phyloP scores from a whole-genome alignment of 2,888 invertebrate species.

The Plebejus melissa region DNA sequence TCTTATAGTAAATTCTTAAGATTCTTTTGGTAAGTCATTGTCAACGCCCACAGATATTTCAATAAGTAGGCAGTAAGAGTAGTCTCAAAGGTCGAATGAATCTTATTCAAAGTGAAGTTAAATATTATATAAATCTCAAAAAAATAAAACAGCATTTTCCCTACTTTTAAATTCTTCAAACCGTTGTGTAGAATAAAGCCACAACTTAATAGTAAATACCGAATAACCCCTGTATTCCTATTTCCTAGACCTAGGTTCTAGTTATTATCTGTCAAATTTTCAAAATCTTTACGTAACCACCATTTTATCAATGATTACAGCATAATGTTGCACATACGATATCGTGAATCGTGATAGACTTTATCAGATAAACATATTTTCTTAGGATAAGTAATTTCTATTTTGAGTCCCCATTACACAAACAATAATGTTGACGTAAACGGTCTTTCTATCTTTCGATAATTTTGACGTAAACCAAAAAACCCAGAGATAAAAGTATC shows the following conservation, averaged over 20 bases:
- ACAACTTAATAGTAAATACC: too few relatives aligned
- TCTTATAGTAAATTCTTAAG: background rate
- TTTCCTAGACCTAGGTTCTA: too few relatives aligned
- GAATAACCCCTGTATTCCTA: too few relatives aligned
- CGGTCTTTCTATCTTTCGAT: background rate
- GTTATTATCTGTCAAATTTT: too few relatives aligned
- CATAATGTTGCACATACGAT: background rate
- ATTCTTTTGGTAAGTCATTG: background rate
- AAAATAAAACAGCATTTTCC: too few relatives aligned
- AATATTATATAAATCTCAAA: background rate
- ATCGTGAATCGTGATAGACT: background rate
- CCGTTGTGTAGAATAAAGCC: too few relatives aligned
- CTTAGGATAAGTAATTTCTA: background rate
- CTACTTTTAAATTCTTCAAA: too few relatives aligned
- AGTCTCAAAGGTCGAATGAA: background rate
- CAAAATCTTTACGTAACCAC: background rate
- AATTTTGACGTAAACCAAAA: background rate
- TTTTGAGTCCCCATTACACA: background rate
- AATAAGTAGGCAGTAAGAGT: background rate
- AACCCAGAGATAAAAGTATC: background rate
- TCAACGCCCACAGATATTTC: background rate
- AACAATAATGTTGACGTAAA: background rate
- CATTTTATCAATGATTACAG: background rate
- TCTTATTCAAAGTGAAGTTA: background rate
- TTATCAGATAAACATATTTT: background rate